Conservation (phyloP, 2,113 vertebrate genomes). For the Abramis brama region DNA sequence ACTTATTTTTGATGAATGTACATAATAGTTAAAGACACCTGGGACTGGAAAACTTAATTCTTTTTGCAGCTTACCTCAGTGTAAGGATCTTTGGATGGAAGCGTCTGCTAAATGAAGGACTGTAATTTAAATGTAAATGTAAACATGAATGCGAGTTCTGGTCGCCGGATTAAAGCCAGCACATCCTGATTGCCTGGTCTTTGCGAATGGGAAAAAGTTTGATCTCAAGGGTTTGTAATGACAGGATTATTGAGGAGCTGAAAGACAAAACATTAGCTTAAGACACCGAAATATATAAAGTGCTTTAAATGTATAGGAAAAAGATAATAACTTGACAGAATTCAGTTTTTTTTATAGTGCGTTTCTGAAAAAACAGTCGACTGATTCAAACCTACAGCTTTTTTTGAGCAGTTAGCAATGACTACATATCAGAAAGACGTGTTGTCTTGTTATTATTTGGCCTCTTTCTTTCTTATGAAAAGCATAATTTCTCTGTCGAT, state of each 20-base stretch:
- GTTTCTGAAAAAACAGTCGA: neutral
- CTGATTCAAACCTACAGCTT: neutral
- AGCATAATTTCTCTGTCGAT: too few relatives aligned
- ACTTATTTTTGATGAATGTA: too few relatives aligned
- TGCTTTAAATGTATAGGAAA: neutral
- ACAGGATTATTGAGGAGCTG: neutral
- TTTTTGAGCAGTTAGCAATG: neutral
- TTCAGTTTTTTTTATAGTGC: neutral
- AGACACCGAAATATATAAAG: neutral
- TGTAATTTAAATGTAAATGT: conserved; percentile 40
- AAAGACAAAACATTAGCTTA: neutral
- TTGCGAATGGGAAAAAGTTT: neutral
- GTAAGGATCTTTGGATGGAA: neutral
- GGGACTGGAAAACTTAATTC: neutral
- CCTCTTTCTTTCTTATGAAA: too few relatives aligned
- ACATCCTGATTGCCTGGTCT: neutral
- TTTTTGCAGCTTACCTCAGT: neutral
- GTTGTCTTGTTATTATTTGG: neutral
- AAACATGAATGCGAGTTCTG: neutral
- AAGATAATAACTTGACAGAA: neutral
- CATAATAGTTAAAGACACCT: too few relatives aligned
- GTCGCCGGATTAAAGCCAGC: neutral
- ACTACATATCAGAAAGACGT: neutral
- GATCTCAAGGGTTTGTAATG: neutral
- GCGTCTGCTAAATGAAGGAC: neutral